Base-by-base conservation (phyloP, 2,888 invertebrate genomes). In the Eupeodes luniger region DNA sequence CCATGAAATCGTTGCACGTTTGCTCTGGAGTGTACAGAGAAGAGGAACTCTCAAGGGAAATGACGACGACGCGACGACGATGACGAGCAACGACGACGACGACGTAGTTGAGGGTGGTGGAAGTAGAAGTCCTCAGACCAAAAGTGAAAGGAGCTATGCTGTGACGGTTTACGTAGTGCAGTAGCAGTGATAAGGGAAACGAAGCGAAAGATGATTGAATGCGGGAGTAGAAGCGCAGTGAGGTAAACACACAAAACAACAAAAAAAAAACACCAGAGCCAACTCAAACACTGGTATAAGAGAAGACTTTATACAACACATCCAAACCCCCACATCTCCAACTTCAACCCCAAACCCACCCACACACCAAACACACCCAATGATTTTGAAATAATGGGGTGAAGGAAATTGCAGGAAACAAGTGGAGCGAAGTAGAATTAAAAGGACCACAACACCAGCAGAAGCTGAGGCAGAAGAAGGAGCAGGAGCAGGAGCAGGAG, bases 121-220 rank as follows among this genome's bases (percentile, higher is more conserved):
- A 57, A 47, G 47, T 55, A 51, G 40, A 61, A 51, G 69, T 16
- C 16, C 69, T 61, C 61, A 81, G 66, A 66, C 81, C 76, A 81
- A 85, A 81, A 85, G 77, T 85, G 81, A 85, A 85, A 83, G 70
- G 79, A 77, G 51, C 76, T 19, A 19, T 66, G 66, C 47, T 64
- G 27, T n/a, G 36, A 49, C 34, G 64, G 57, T 64, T 64, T 44
- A 55, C 34, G 70, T 59, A 82, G 74, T 69, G 80, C 72, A 44
- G 79, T 74, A 81, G 83, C 80, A 81, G 76, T 84, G 87, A 87
- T 87, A 84, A 84, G 74, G 87, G 80, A 84, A 85, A 81, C 85
- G 81, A 87, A 87, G 79, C 76, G 80, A 84, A 84, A 66, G 59
- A 85, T 85, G 85, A 85, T 85, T 85, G 85, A 85, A 85, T 85